Conservation (phyloP, 2,888 invertebrate species). For the Ormyrus labotus region DNA sequence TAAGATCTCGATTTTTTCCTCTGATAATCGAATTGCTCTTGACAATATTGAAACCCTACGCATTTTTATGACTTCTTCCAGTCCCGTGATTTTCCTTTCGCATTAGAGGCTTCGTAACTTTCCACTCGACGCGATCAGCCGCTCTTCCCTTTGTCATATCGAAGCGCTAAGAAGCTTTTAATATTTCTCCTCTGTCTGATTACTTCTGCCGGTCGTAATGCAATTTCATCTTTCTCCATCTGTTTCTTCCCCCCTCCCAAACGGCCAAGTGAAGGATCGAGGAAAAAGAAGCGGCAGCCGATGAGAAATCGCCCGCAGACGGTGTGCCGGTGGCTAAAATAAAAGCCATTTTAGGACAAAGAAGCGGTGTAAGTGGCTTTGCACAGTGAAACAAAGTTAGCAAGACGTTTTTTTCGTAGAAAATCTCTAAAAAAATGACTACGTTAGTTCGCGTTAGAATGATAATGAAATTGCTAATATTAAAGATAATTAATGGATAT, state of each 20-base stretch:
- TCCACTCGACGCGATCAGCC: not conserved
- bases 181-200: constrained; percentile 64
- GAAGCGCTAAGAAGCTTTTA: constrained; percentile 59
- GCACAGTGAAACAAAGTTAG: too few relatives aligned
- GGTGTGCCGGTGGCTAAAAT: too few relatives aligned
- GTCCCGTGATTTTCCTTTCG: constrained; percentile 17
- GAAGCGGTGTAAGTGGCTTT: too few relatives aligned
- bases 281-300: too few relatives aligned
- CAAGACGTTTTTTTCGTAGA: too few relatives aligned
- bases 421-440: too few relatives aligned
- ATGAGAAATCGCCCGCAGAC: too few relatives aligned
- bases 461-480: too few relatives aligned
- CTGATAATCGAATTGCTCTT: constrained; percentile 40
- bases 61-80: constrained; percentile 19
- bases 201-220: constrained; percentile 57
- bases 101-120: not conserved
- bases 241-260: not conserved
- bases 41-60: constrained; percentile 32
- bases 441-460: too few relatives aligned
- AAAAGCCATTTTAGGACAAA: too few relatives aligned
- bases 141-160: constrained; percentile 22
- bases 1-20: constrained; percentile 1
- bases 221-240: constrained; percentile 31
- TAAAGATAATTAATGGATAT: too few relatives aligned
- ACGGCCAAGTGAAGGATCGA: too few relatives aligned